Base-by-base conservation (phyloP, 2,888 invertebrate species). In the Palloptera scutellata region DNA sequence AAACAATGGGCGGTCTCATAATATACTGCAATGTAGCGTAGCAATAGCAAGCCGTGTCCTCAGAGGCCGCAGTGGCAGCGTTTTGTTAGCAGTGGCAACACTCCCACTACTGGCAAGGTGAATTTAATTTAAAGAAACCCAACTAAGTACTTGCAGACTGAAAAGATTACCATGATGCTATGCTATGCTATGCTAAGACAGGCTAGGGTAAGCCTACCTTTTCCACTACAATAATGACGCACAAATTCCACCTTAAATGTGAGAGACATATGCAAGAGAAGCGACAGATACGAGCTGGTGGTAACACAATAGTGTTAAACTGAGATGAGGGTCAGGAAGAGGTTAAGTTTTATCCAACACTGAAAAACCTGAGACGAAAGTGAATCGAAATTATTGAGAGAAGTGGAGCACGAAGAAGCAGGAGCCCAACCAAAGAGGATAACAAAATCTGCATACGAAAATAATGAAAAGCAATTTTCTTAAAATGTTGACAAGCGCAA, bases 401-500 rank as follows among this genome's bases (percentile, higher is more conserved):
- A n/a, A 54, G 54, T n/a, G 54, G 19, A 10, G 10, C 11, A 53
- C 15, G 19, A 10, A 13, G 15, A 53, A 53, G 53, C n/a, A 10
- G 19, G 15, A 53, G 15, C 11, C 10, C n/a, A 13, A 13, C 17
- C 12, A 54, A 20, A 54, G 5, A 54, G 19, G 17, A 20, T 6
- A 54, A 6, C 13, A 12, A 12, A 54, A 20, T 19, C 19, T 19
- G 54, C 17, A 61, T 17, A 61, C 17, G 17, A 48, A 42, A 54
- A 19, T 20, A 54, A 52, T 19, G 12, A 40, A 42, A 41, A 64
- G 51, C 30, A 51, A 52, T 12, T 17, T 19, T 19, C 19, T 19
- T 17, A 54, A 20, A 17, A 1, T 67, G 67, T 70, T 76, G 48
- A 8, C 48, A 54, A 52, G 55, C 13, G 55, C 5, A 13, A 64